Evolutionary conservation across 2,113 vertebrate species (phyloP).

Genomic region (Tupaia tana): DNA sequence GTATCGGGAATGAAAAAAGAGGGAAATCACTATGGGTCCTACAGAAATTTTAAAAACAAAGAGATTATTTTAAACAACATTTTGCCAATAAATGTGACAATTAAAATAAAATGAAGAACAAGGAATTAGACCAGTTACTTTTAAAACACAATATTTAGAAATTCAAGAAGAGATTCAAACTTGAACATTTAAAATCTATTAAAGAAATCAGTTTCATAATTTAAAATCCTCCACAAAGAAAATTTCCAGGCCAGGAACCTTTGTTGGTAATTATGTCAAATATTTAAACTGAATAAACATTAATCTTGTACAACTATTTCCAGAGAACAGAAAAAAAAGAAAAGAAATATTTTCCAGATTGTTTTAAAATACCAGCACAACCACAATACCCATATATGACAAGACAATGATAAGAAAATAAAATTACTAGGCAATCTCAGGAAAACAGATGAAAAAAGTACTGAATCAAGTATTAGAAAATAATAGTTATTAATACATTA

Average conservation of each 20-base stretch:
- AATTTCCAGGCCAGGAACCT: neutral
- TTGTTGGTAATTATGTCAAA: neutral
- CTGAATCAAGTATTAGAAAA: neutral
- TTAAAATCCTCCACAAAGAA: neutral
- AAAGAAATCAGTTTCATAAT: neutral
- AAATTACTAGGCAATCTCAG: neutral
- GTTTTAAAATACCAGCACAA: neutral
- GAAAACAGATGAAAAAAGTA: neutral
- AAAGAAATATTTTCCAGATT: neutral
- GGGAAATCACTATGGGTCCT: neutral
- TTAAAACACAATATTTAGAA: neutral
- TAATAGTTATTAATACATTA: neutral
- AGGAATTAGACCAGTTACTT: neutral
- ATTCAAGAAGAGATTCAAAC: neutral
- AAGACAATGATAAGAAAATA: neutral
- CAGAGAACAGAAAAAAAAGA: neutral
- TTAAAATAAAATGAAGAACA: neutral
- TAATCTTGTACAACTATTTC: neutral
- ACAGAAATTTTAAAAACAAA: neutral
- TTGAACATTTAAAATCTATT: neutral
- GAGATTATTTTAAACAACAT: neutral
- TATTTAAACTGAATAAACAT: neutral
- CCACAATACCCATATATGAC: neutral
- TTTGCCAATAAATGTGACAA: neutral
- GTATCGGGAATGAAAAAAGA: neutral